These are phyloP conservation scores for Mercenaria mercenaria DNA, from an alignment of 1,140 invertebrate species.

Conservation along the genomic window DNA sequence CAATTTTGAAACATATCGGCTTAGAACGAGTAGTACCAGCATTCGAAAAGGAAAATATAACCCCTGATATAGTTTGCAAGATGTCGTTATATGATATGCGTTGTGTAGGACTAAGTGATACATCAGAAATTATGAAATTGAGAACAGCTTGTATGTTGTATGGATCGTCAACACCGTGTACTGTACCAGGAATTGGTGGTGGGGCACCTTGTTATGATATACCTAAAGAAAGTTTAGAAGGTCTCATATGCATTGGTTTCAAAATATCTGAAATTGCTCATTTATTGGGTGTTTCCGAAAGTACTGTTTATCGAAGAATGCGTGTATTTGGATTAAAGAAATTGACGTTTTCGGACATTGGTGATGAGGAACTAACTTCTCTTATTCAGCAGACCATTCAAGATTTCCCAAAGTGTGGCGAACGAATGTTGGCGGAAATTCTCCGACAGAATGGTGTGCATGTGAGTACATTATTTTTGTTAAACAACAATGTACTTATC, in stretches of 20 bases:
- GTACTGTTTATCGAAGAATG: not conserved
- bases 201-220: conserved; percentile 11
- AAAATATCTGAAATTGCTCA: not conserved
- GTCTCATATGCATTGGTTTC: not conserved
- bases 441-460: not conserved
- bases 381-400: not conserved
- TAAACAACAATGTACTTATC: not conserved
- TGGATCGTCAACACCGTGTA: conserved; percentile 14
- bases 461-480: conserved; percentile 8
- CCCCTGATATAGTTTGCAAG: conserved; percentile 60
- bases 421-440: conserved; percentile 25
- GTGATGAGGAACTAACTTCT: not conserved
- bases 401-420: conserved; percentile 4
- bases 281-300: conserved; percentile 7
- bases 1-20: not conserved
- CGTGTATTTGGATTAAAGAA: conserved; percentile 27
- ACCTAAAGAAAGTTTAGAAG: not conserved
- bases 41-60: conserved; percentile 56
- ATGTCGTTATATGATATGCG: conserved; percentile 38
- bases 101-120: conserved; percentile 31
- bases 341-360: conserved; percentile 10
- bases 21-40: not conserved
- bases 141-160: conserved; percentile 53
- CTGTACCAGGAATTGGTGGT: not conserved
- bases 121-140: conserved; percentile 63